phyloP scores from a whole-genome alignment of 1,140 invertebrate species.

The Pemphigus obesinymphae region DNA sequence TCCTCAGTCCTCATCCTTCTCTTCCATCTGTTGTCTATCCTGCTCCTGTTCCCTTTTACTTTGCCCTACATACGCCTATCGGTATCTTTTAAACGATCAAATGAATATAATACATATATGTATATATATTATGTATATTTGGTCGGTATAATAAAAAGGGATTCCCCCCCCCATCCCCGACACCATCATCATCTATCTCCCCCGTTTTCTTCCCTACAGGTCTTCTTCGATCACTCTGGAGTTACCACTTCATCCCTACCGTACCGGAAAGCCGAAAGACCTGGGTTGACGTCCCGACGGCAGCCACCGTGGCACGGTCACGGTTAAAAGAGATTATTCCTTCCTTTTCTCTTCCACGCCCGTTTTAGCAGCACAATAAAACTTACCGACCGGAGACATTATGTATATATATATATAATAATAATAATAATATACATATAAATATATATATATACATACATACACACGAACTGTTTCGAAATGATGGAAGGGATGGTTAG shows the following conservation, averaged over 20 bases:
- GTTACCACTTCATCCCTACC: not conserved
- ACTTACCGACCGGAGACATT: slow-evolving; percentile 6
- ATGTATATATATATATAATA: not conserved
- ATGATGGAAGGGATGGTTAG: not conserved
- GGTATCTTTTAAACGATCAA: too few relatives aligned
- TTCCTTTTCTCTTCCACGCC: not conserved
- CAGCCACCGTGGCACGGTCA: not conserved
- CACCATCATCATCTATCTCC: not conserved
- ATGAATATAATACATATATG: not conserved
- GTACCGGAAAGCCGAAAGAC: not conserved
- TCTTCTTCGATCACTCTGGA: not conserved
- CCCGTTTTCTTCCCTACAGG: too few relatives aligned
- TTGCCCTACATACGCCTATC: too few relatives aligned
- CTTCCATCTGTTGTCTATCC: too few relatives aligned
- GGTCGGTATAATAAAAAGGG: not conserved
- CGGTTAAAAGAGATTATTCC: slow-evolving; percentile 10
- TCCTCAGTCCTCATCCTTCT: too few relatives aligned
- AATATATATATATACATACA: not conserved
- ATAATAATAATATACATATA: not conserved
- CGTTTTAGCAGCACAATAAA: not conserved
- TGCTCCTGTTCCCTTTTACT: too few relatives aligned
- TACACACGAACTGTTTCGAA: not conserved
- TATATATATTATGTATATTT: not conserved
- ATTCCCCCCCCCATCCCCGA: not conserved
- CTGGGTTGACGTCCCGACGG: not conserved